Percentiles rank a stretch among this genome's conserved stretches.
Evolutionary conservation across 2,797 vertebrate genomes (phyloP).

Genomic region (Clamator glandarius): DNA sequence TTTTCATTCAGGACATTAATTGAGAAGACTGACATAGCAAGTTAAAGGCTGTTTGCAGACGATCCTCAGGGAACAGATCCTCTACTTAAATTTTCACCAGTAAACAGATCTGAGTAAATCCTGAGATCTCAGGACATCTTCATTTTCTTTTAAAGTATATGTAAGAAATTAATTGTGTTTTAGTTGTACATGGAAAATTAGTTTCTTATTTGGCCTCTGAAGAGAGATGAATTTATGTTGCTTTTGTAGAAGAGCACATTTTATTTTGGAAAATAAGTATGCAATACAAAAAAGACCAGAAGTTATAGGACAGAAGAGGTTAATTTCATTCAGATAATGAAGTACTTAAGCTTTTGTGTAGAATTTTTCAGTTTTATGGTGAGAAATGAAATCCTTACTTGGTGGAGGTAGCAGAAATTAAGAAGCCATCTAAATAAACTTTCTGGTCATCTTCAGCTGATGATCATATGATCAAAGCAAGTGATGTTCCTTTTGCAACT

Average conservation of each 20-base stretch:
- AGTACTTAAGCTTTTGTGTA: background rate
- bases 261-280: background rate
- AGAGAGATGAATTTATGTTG: background rate
- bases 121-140: background rate
- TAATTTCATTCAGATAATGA: background rate
- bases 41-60: background rate
- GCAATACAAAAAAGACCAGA: background rate
- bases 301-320: background rate
- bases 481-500: background rate
- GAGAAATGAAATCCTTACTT: background rate
- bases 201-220: background rate
- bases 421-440: background rate
- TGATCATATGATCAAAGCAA: background rate
- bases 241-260: background rate
- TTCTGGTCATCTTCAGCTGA: conserved; percentile 11
- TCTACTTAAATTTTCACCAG: background rate
- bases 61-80: background rate
- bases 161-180: background rate
- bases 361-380: background rate
- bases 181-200: background rate
- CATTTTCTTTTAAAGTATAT: background rate
- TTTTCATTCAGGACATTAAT: background rate
- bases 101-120: background rate
- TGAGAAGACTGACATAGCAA: background rate
- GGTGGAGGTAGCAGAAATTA: background rate